These are phyloP conservation scores for Silurus aristotelis DNA, from an alignment of 2,797 vertebrate species.

Conservation along the genomic window DNA sequence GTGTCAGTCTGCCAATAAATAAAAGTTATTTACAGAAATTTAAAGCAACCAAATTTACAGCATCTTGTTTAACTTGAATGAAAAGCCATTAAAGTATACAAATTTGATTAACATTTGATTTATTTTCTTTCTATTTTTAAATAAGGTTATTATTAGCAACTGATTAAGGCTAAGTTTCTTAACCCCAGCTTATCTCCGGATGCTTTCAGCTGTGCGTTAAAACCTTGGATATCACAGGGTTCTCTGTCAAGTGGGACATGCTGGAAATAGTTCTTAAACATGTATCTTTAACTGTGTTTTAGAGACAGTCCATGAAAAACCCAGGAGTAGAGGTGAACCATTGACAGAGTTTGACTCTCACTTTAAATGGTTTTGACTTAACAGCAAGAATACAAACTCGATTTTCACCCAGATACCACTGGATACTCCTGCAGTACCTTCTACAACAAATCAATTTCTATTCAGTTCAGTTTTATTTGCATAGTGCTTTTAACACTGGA, in stretches of 20 bases:
- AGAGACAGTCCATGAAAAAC: neutral
- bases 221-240: no score
- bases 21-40: neutral
- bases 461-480: no score
- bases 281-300: no score
- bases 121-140: neutral
- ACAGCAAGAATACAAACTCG: neutral
- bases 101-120: neutral
- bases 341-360: neutral
- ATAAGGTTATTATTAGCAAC: neutral
- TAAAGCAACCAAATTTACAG: neutral
- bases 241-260: no score
- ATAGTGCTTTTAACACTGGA: no score
- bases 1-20: neutral
- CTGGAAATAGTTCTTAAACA: no score
- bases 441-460: neutral
- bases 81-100: neutral
- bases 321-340: neutral
- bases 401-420: neutral
- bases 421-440: neutral
- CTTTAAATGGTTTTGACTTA: neutral
- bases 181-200: no score
- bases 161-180: no score
- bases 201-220: no score
- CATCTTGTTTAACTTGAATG: neutral